Percentiles rank a stretch among this genome's conserved stretches.
phyloP scores from a whole-genome alignment of 2,888 invertebrate genomes.

The Scaptodrosophila latifasciaeformis region DNA sequence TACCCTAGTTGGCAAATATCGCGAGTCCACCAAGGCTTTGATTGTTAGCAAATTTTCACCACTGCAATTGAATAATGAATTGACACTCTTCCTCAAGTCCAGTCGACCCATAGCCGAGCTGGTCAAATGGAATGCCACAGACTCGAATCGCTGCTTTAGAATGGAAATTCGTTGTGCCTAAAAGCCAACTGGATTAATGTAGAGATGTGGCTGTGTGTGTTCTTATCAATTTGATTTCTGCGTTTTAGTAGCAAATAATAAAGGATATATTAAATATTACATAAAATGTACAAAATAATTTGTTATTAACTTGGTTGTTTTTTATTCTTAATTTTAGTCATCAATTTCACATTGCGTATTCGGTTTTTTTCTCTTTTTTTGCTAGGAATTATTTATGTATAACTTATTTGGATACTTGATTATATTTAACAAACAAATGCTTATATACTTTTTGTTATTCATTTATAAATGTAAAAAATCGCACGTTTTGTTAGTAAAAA shows the following conservation, averaged over 20 bases:
- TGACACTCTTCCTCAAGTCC: slow-evolving; percentile 72
- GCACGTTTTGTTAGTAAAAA: slow-evolving; percentile 39
- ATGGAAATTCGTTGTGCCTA: slow-evolving; percentile 71
- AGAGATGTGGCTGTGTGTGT: slow-evolving; percentile 11
- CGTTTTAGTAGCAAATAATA: slow-evolving; percentile 62
- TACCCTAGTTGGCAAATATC: slow-evolving; percentile 58
- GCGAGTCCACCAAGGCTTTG: slow-evolving; percentile 69
- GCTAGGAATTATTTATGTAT: slow-evolving; percentile 24
- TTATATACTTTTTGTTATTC: slow-evolving; percentile 13
- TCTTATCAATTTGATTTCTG: slow-evolving; percentile 36
- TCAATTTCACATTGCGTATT: slow-evolving; percentile 30
- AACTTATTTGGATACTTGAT: slow-evolving; percentile 34
- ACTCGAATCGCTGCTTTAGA: slow-evolving; percentile 70
- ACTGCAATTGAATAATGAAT: slow-evolving; percentile 64
- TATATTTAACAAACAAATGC: slow-evolving; percentile 54
- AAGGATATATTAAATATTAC: slow-evolving; percentile 14
- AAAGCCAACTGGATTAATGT: slow-evolving; percentile 3
- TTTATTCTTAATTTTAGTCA: slow-evolving; percentile 33
- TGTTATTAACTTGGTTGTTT: slow-evolving; percentile 30
- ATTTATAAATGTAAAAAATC: slow-evolving; percentile 65
- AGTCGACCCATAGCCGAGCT: slow-evolving; percentile 73
- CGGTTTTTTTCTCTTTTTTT: slow-evolving; percentile 14
- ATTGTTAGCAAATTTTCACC: slow-evolving; percentile 73
- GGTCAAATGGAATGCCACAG: slow-evolving; percentile 71
- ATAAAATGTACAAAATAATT: slow-evolving; percentile 10